Conservation (phyloP, 2,113 vertebrate genomes). For the Pelecanoides urinatrix region DNA sequence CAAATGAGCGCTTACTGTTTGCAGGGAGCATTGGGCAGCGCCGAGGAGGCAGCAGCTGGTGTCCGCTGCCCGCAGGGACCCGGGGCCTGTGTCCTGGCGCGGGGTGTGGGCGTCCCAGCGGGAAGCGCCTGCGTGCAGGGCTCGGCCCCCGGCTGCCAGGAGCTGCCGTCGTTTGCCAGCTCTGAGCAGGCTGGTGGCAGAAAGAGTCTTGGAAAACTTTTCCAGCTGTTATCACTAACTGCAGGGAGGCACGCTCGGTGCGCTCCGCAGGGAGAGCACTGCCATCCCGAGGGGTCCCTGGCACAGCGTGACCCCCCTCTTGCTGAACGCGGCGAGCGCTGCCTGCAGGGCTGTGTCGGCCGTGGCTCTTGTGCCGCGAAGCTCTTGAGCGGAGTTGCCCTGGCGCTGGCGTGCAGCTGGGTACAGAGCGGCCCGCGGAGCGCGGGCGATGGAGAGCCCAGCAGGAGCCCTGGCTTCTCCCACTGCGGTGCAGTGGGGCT, state of each 20-base stretch:
- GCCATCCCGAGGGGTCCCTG: accelerated
- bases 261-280: neutral
- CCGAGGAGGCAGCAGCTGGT: neutral
- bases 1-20: neutral
- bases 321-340: accelerated
- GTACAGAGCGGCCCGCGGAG: neutral
- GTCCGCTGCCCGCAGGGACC: neutral
- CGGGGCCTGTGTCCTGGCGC: neutral
- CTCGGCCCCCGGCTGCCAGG: neutral
- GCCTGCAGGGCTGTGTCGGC: neutral
- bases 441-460: neutral
- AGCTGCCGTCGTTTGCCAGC: neutral
- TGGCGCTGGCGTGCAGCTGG: accelerated
- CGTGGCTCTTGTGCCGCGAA: accelerated
- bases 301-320: accelerated
- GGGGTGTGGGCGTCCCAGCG: accelerated
- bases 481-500: accelerated
- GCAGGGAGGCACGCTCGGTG: neutral
- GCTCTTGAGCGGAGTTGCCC: neutral
- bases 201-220: neutral
- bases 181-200: neutral
- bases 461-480: neutral
- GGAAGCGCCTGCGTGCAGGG: neutral
- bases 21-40: neutral
- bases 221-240: neutral